Percentiles rank a stretch among this genome's conserved stretches.
Conservation (phyloP, 2,113 vertebrate species). For the Buteo buteo region DNA sequence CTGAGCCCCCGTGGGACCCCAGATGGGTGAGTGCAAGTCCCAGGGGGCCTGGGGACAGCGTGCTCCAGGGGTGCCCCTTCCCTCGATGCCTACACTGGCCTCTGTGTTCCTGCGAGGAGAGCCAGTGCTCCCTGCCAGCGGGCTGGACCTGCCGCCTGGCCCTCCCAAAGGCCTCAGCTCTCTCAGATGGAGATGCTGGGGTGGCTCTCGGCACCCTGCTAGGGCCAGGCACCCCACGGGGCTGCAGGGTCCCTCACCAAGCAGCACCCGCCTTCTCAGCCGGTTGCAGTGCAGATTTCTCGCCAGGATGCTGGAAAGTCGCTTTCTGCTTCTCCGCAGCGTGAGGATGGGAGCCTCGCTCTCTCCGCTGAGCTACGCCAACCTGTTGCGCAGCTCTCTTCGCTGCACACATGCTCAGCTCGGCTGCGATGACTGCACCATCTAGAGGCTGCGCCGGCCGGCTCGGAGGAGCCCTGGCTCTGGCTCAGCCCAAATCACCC, state of each 20-base stretch:
- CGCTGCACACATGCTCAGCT: constrained; percentile 38
- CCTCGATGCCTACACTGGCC: neutral
- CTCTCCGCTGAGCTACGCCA: neutral
- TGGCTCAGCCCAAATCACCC: neutral
- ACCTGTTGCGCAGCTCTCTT: constrained; percentile 57
- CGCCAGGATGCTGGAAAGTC: neutral
- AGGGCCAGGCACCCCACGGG: neutral
- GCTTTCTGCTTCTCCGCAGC: neutral
- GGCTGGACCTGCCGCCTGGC: neutral
- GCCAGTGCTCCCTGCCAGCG: neutral
- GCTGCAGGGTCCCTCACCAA: neutral
- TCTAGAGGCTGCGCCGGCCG: constrained; percentile 44
- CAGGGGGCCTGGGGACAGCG: neutral
- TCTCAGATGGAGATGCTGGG: neutral
- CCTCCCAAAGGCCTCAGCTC: neutral
- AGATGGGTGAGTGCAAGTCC: fast-evolving
- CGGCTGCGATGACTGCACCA: constrained; percentile 48
- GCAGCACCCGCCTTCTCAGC: neutral
- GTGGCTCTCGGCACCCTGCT: neutral
- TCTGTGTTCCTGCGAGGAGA: neutral
- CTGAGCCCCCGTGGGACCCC: neutral
- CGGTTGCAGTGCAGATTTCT: neutral
- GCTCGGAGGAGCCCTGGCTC: neutral
- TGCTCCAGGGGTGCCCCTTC: neutral
- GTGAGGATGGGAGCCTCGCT: neutral